These are phyloP conservation scores for Scytalopus superciliaris DNA, from an alignment of 2,113 vertebrate genomes.

Conservation along the genomic window DNA sequence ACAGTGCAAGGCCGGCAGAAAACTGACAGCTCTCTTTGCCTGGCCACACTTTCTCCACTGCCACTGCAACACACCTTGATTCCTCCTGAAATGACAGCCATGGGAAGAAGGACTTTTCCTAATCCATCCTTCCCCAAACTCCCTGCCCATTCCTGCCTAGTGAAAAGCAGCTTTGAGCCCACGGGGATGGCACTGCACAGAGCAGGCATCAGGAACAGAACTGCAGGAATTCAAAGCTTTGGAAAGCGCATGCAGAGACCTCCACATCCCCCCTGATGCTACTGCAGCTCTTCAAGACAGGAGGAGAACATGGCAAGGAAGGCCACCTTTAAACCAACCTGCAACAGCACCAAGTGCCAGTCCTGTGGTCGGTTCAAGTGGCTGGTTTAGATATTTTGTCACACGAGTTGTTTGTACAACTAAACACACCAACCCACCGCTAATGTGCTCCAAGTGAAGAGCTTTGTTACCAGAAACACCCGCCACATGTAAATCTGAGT, in stretches of 20 bases:
- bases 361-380: background rate
- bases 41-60: background rate
- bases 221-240: background rate
- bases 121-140: background rate
- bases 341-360: background rate
- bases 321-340: background rate
- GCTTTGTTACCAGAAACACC: background rate
- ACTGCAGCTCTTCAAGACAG: background rate
- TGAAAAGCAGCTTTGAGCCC: background rate
- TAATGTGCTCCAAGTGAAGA: background rate
- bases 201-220: background rate
- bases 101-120: background rate
- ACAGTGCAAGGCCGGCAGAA: background rate
- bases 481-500: background rate
- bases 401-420: background rate
- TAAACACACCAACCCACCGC: background rate
- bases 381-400: background rate
- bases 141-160: rapidly evolving
- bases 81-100: background rate
- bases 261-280: background rate
- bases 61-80: background rate
- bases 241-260: background rate
- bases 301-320: background rate
- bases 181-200: background rate
- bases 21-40: background rate